Conservation (phyloP, 2,888 invertebrate genomes). For the Tholera decimalis region DNA sequence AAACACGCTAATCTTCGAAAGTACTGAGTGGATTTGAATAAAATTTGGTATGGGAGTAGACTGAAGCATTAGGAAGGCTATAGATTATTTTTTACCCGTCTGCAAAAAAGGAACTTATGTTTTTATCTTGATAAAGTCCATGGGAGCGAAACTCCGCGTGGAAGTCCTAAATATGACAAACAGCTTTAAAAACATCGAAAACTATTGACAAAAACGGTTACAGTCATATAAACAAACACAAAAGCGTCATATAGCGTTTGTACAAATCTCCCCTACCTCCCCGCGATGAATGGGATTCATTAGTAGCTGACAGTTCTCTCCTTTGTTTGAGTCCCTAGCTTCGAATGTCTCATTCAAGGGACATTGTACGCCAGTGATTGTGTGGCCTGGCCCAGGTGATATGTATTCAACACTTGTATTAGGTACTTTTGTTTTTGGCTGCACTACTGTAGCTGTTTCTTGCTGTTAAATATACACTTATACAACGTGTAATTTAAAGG, state of each 20-base stretch:
- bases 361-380: constrained; percentile 49
- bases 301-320: constrained; percentile 59
- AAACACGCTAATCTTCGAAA: too few species aligned
- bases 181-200: not conserved
- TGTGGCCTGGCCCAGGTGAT: constrained; percentile 27
- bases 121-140: too few species aligned
- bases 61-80: too few species aligned
- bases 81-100: too few species aligned
- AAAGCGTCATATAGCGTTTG: constrained; percentile 19
- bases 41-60: too few species aligned
- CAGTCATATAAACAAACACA: not conserved
- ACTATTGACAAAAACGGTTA: not conserved
- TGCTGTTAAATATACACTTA: too few species aligned
- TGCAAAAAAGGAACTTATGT: too few species aligned
- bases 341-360: constrained; percentile 38
- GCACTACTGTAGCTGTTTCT: not conserved
- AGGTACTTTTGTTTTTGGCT: not conserved
- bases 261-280: constrained; percentile 37
- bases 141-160: too few species aligned
- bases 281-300: constrained; percentile 67
- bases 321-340: constrained; percentile 60
- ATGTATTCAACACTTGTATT: constrained; percentile 1
- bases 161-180: constrained; percentile 12
- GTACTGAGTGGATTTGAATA: too few species aligned
- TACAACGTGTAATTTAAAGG: too few species aligned